phyloP scores from a whole-genome alignment of 2,113 vertebrate species.

The Tapirus terrestris region DNA sequence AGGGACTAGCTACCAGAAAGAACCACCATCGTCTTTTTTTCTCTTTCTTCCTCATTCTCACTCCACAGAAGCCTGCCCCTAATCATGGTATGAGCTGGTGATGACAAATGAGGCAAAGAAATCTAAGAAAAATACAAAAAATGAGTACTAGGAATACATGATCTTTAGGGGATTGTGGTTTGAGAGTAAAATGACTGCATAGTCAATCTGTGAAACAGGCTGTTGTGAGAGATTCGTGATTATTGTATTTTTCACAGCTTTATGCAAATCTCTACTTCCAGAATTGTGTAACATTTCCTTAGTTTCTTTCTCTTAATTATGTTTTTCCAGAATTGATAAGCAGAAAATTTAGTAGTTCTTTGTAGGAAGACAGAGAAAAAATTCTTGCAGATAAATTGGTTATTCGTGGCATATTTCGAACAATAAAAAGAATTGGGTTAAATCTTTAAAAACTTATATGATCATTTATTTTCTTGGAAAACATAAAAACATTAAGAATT shows the following conservation, averaged over 20 bases:
- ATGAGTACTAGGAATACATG: neutral
- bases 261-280: neutral
- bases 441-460: neutral
- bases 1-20: neutral
- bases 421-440: slow-evolving; percentile 12
- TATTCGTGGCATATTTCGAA: slow-evolving; percentile 9
- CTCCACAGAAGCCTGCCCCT: neutral
- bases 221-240: neutral
- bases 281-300: neutral
- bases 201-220: neutral
- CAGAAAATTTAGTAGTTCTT: neutral
- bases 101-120: neutral
- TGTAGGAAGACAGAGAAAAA: slow-evolving; percentile 32
- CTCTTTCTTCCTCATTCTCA: neutral
- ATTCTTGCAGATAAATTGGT: neutral
- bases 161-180: neutral
- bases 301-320: neutral
- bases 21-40: neutral
- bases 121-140: neutral
- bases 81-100: neutral
- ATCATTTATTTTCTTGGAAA: neutral
- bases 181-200: neutral
- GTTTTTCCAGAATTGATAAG: neutral
- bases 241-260: neutral
- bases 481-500: slow-evolving; percentile 20